Evolutionary conservation across 1,140 invertebrate species (phyloP).

Genomic region (Schlechtendalia chinensis): DNA sequence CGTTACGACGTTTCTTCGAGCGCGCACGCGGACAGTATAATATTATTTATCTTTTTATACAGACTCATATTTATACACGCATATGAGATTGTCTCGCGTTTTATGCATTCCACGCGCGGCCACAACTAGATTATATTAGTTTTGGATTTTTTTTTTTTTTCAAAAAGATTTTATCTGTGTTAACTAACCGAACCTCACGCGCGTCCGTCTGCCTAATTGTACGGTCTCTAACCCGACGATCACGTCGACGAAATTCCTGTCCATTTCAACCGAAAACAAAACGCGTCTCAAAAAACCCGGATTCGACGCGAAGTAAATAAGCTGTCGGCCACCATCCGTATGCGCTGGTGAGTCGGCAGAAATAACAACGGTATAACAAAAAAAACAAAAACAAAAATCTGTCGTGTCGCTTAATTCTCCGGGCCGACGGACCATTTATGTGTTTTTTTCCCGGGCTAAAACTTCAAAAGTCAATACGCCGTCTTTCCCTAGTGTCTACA

Average conservation of each 20-base stretch:
- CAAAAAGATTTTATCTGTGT: too few species aligned
- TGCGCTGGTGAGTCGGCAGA: too few species aligned
- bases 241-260: too few species aligned
- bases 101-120: too few species aligned
- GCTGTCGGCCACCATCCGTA: too few species aligned
- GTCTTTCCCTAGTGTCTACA: neutral
- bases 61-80: neutral
- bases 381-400: neutral
- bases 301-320: too few species aligned
- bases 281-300: too few species aligned
- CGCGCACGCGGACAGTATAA: neutral
- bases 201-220: too few species aligned
- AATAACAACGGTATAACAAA: neutral
- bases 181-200: too few species aligned
- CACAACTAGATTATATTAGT: neutral
- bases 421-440: neutral
- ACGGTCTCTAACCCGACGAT: too few species aligned
- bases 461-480: neutral
- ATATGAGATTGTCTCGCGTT: neutral
- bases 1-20: neutral
- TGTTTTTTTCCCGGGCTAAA: neutral
- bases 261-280: too few species aligned
- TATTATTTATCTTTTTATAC: neutral
- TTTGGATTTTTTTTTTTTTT: neutral
- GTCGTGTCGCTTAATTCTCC: neutral